A percentile compares a stretch with the other conserved stretches of the same genome.
phyloP scores from a whole-genome alignment of 2,888 invertebrate genomes.

The Netelia inedita region DNA sequence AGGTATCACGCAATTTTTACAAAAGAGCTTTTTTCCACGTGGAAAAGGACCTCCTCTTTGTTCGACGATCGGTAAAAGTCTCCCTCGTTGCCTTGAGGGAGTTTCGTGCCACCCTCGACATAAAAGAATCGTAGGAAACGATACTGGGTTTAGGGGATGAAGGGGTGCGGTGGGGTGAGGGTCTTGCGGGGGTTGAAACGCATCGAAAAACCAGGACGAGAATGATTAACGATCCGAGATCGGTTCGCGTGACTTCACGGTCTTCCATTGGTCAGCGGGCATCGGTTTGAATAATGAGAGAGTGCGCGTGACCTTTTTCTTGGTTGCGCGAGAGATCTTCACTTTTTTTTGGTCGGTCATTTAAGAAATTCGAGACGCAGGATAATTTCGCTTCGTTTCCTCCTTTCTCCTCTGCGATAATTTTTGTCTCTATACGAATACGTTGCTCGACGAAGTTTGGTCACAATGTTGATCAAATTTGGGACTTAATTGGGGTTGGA shows the following conservation, averaged over 20 bases:
- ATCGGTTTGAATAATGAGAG: conserved; percentile 65
- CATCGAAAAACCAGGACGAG: conserved; percentile 24
- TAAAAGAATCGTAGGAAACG: not conserved
- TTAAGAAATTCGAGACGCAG: conserved; percentile 63
- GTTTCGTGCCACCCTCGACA: conserved; percentile 17
- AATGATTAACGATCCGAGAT: conserved; percentile 71
- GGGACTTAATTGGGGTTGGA: not conserved
- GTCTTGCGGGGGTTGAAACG: conserved; percentile 10
- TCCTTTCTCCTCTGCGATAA: conserved; percentile 14
- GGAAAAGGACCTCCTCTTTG: conserved; percentile 33
- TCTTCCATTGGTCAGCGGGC: conserved; percentile 61
- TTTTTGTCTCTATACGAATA: not conserved
- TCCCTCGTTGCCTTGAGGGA: not conserved
- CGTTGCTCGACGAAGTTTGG: not conserved
- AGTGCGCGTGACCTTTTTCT: conserved; percentile 35
- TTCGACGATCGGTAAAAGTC: conserved; percentile 8
- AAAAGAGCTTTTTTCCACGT: conserved; percentile 36
- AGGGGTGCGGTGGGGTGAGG: not conserved
- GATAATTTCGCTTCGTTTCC: conserved; percentile 24
- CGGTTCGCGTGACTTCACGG: conserved; percentile 66
- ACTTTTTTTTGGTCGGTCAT: conserved; percentile 41
- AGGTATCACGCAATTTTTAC: conserved; percentile 30
- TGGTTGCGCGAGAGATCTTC: not conserved
- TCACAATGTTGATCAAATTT: not conserved
- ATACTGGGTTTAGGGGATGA: not conserved